Evolutionary conservation across 2,113 vertebrate species (phyloP), one percentile per base, ranked within the genome.

Genomic region (Tyto alba): DNA sequence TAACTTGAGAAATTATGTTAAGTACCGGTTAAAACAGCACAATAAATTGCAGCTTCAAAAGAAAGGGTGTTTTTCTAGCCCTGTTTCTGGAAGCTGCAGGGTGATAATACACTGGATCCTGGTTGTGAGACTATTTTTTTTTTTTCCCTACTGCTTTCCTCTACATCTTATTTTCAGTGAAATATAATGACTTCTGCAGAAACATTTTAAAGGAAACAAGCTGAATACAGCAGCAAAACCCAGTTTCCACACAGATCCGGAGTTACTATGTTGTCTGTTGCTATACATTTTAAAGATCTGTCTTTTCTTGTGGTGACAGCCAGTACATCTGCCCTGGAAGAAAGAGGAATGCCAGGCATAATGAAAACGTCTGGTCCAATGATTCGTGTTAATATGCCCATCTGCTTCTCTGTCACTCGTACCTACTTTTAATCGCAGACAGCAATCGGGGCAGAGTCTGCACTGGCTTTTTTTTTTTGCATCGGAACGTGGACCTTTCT

Each of bases 241-340:
- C 34, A 10, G 40, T 83, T 62, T 85, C 38, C n/a, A 52, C 29
- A 68, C 67, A 56, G 43, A 94, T 80, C 79, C 92, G 96, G 83
- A 76, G 72, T 4, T 60, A 14, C 75, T 91, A 64, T 13, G 32
- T 64, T 80, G 71, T 47, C 91, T 89, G 91, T 36, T 60, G 63
- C 62, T 17, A 2, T 2, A 6, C 34, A 27, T 73, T 80, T 83
- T 55, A 16, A n/a, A 64, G 82, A 25, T 60, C 40, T 76, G 83
- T 23, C 40, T 88, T 55, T 56, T 52, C 59, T 47, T 19, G 75
- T 14, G 9, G 83, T 69, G 91, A 72, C 95, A 95, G 86, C 18
- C 89, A 6, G 86, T 34, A 25, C 96, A 92, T 76, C 95, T 93
- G 96, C 75, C 91, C 89, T 3, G 36, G 78, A 56, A 95, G 79